Conservation (phyloP, 2,797 vertebrate species). For the Acanthurus leucopareius region DNA sequence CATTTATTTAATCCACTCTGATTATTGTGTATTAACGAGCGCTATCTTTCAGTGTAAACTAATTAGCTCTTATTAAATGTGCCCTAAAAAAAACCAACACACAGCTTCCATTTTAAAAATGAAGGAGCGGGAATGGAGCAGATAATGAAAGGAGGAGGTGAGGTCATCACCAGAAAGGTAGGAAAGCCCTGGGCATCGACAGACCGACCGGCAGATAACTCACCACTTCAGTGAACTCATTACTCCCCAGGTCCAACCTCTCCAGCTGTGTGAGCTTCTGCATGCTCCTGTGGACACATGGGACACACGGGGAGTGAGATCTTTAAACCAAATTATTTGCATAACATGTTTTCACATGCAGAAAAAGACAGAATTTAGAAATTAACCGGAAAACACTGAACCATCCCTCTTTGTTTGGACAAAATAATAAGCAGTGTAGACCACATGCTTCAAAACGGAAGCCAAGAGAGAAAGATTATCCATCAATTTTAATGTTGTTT, state of each 20-base stretch:
- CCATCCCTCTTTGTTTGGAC: not conserved
- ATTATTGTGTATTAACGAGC: constrained; percentile 1
- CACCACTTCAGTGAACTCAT: constrained; percentile 99
- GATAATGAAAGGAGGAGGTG: constrained; percentile 19
- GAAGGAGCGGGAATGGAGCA: not conserved
- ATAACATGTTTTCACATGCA: not conserved
- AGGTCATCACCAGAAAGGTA: constrained; percentile 40
- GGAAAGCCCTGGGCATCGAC: constrained; percentile 40
- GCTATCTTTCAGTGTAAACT: not conserved
- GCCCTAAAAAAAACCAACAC: not conserved
- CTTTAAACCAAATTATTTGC: constrained; percentile 12
- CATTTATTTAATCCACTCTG: constrained; percentile 17
- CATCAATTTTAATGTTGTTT: constrained; percentile 6
- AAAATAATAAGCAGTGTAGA: constrained; percentile 4
- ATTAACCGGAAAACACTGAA: not conserved
- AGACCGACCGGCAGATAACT: constrained; percentile 78
- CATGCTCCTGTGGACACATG: constrained; percentile 91
- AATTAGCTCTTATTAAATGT: not conserved
- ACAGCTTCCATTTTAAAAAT: not conserved
- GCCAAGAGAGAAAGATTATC: constrained; percentile 21
- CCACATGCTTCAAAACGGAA: not conserved
- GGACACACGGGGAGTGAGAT: constrained; percentile 40
- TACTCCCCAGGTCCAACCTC: constrained; percentile 98
- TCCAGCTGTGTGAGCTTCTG: constrained; percentile 97
- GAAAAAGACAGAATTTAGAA: not conserved